These are phyloP conservation scores for Malacoraja senta DNA, from an alignment of 2,797 vertebrate genomes.

Conservation along the genomic window DNA sequence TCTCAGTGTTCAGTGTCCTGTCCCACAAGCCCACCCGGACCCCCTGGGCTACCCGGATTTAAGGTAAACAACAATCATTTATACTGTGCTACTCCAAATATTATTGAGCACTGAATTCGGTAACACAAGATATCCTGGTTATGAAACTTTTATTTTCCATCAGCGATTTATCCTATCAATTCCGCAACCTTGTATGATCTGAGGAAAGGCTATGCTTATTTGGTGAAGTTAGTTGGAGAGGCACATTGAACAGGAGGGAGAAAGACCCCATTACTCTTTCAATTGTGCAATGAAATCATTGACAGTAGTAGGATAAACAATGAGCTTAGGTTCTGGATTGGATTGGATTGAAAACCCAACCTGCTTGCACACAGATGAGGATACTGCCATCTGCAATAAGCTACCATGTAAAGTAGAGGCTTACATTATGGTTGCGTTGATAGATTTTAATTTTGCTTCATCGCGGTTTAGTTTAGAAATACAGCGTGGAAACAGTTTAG, in stretches of 20 bases:
- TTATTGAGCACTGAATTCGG: background rate
- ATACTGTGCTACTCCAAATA: background rate
- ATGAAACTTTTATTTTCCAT: background rate
- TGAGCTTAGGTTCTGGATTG: background rate
- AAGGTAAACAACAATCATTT: conserved; percentile 53
- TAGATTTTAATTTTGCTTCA: background rate
- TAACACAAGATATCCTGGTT: background rate
- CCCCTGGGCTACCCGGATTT: conserved; percentile 60
- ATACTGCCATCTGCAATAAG: background rate
- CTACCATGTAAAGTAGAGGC: background rate
- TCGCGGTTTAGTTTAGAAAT: too few species aligned
- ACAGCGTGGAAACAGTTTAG: too few species aligned
- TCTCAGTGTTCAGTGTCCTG: conserved; percentile 63
- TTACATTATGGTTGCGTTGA: background rate
- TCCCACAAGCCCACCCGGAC: conserved; percentile 62
- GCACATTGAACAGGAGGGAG: background rate
- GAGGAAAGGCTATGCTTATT: background rate
- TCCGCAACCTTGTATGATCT: background rate
- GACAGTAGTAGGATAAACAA: background rate
- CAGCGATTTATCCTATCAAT: background rate
- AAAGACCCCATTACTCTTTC: background rate
- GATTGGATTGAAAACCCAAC: background rate
- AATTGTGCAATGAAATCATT: background rate
- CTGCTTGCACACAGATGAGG: background rate
- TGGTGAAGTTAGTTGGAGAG: background rate